Evolutionary conservation across 2,888 invertebrate genomes (phyloP), one percentile per base, ranked within the genome.

Genomic region (Xanthorhoe spadicearia): DNA sequence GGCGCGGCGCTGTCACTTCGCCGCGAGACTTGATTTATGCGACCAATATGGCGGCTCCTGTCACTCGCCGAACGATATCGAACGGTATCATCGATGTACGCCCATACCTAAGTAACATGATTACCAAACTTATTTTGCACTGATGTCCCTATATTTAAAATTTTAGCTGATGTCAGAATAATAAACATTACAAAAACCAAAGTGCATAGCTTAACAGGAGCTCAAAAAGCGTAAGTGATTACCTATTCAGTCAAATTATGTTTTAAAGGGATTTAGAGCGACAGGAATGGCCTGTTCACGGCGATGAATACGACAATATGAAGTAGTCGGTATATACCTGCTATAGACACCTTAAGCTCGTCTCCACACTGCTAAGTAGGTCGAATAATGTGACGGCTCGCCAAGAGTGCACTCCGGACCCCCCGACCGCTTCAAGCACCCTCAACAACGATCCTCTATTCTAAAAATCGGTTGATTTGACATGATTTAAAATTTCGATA

Each of bases 401-500:
- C 77, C 80, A 83, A 76, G 74, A 92, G 92, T 78, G 87, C 86
- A 78, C 92, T 93, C 83, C 77, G 78, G 75, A 76, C 87, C 88
- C 88, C 83, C 85, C 79, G 80, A 71, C 73, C 77, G 77, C 73
- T 74, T 84, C 78, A 69, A 90, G 89, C 62, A 81, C 86, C 77
- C 89, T 88, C 72, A 67, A 74, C 74, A 67, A 73, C 82, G 83
- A 84, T 85, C 85, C 89, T 88, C 83, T 83, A 83, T 82, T 84
- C 85, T 86, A 89, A 91, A 59, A 92, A 90, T 89, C 89, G 89
- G 89, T 88, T 92, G 90, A 92, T 92, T 91, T 90, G 89, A 90
- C 92, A 92, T 89, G 92, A 92, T 92, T 92, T 90, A 89, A 90
- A 91, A 91, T 85, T 82, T 83, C 82, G 91, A 91, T 92, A 92